Evolutionary conservation across 2,888 invertebrate genomes (phyloP), one percentile per base, ranked within the genome.

Genomic region (Tinea trinotella): DNA sequence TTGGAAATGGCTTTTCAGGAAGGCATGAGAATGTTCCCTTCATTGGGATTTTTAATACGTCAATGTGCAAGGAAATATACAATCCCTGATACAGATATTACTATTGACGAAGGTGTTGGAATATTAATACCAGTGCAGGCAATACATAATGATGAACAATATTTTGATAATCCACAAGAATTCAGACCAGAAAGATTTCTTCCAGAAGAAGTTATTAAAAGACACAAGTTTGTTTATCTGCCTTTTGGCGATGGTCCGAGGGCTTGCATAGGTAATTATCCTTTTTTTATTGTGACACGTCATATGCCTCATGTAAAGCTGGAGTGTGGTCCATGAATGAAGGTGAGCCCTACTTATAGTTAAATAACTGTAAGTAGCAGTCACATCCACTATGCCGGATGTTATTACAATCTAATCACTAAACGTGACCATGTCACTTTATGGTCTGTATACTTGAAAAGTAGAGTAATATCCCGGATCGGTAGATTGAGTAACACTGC

Each of bases 1-100:
- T 68, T 83, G 58, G 76, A 83, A 63, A 72, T 76, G 68, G 76
- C 74, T 3, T 79, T 83, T 59, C 68, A 73, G 52, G 83, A 84
- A 61, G 71, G 75, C 0, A 77, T 84, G 74, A 67, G 83, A 49
- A 71, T 81, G 70, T 79, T 77, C 61, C 82, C 82, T 3, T 72
- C 83, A 1, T 74, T 82, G 1, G 84, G 66, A 17, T 81, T 69
- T 61, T 61, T 84, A 54, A n/a, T 74, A 1, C 70, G 84, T 57
- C 68, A 63, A 65, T 81, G 82, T 55, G 57, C 58, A 0, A 61
- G 59, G 12, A 52, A 34, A 10, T 52, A 52, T 15, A 34, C 19
- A 10, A 52, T 52, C 15, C 50, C 50, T 12, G 24, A 63, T 2
- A 56, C 63, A 2, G 59, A 64, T 54, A 57, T 79, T 7, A 70